Evolutionary conservation across 2,113 vertebrate genomes (phyloP).

Genomic region (Xiphias gladius): DNA sequence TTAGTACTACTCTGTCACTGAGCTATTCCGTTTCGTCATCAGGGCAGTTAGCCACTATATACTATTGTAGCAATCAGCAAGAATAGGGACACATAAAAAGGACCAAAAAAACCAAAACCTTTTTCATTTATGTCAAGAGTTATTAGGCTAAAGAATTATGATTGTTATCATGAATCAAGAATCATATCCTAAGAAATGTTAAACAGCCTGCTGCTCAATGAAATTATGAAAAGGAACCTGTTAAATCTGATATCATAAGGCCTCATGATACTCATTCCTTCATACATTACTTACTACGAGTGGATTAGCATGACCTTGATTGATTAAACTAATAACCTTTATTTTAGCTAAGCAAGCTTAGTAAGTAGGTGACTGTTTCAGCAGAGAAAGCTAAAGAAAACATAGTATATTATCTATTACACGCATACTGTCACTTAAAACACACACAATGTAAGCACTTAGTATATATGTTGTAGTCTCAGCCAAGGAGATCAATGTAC

Average conservation of each 20-base stretch:
- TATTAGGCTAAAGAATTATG: slow-evolving; percentile 9
- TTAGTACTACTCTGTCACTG: not conserved
- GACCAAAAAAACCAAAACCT: too few species aligned
- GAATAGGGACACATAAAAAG: not conserved
- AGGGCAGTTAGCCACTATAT: not conserved
- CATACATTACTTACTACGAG: slow-evolving; percentile 11
- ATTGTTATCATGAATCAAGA: not conserved
- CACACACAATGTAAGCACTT: not conserved
- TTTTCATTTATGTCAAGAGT: not conserved
- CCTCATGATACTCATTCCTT: not conserved
- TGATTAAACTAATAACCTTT: slow-evolving; percentile 19
- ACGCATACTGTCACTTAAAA: not conserved
- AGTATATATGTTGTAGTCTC: not conserved
- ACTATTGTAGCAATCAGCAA: not conserved
- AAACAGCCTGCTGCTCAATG: not conserved
- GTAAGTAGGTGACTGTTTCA: not conserved
- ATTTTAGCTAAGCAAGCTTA: not conserved
- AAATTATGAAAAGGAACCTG: slow-evolving; percentile 7
- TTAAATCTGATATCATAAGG: slow-evolving; percentile 13
- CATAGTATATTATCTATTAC: not conserved
- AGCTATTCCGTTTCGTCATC: not conserved
- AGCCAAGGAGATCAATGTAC: not conserved
- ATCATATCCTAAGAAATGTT: not conserved
- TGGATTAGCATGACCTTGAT: not conserved
- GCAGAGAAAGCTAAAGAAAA: not conserved